phyloP scores from a whole-genome alignment of 92 coral and sea anemone genomes.

The Pocillopora meandrina region DNA sequence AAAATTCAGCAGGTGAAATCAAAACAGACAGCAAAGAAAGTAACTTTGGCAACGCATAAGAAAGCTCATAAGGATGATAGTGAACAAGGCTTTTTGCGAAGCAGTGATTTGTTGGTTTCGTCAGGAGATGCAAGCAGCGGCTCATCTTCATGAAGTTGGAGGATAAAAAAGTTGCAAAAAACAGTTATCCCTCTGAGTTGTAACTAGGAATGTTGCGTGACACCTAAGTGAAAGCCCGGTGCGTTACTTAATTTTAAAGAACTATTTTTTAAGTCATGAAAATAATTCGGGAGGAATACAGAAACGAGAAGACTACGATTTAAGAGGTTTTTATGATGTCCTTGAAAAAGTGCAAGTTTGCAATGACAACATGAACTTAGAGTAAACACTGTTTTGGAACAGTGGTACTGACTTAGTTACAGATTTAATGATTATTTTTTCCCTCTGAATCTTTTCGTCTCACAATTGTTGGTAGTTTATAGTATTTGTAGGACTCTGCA shows the following conservation, averaged over 20 bases:
- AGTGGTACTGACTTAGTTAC: too few species aligned
- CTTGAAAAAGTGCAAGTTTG: too few species aligned
- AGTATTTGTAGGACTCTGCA: too few species aligned
- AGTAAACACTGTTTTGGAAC: too few species aligned
- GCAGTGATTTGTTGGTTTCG: slow-evolving; percentile 16
- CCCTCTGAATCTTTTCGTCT: too few species aligned
- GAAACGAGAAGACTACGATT: not conserved
- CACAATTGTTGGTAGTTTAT: too few species aligned
- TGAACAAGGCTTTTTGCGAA: slow-evolving; percentile 37
- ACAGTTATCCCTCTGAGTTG: not conserved
- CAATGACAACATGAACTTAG: too few species aligned
- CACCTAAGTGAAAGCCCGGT: too few species aligned
- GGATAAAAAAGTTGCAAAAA: not conserved
- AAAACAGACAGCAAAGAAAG: slow-evolving; percentile 26
- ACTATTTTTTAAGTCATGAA: not conserved
- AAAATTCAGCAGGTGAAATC: slow-evolving; percentile 38
- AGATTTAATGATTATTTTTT: too few species aligned
- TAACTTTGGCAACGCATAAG: not conserved
- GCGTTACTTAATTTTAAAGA: not conserved
- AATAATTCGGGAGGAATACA: not conserved
- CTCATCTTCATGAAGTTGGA: slow-evolving; percentile 19
- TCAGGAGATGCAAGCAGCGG: slow-evolving; percentile 39
- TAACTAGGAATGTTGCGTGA: not conserved
- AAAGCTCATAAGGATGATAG: slow-evolving; percentile 10
- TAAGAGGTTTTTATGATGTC: not conserved